A percentile compares a stretch with the other conserved stretches of the same genome.
Conservation (phyloP, 2,113 vertebrate species). For the Heloderma charlesbogerti region DNA sequence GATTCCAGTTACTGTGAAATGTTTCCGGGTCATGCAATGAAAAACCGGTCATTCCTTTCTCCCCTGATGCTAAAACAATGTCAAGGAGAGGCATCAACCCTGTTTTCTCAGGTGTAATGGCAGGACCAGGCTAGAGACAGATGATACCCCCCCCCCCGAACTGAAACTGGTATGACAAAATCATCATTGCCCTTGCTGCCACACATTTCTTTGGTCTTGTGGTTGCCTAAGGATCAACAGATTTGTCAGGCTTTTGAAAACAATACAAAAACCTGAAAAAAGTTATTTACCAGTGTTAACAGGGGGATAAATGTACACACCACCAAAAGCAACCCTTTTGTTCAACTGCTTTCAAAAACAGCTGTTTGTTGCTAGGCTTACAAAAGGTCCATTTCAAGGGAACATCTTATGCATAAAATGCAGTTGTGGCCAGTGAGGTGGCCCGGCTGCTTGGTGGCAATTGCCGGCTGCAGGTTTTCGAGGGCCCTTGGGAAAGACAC, state of each 20-base stretch:
- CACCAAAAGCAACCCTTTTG: too few species aligned
- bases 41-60: not conserved
- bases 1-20: not conserved
- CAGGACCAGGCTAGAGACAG: not conserved
- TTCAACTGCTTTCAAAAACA: too few species aligned
- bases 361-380: too few species aligned
- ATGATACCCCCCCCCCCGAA: not conserved
- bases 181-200: not conserved
- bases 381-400: too few species aligned
- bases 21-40: not conserved
- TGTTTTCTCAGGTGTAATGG: not conserved
- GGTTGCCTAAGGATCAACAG: not conserved
- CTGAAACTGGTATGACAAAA: not conserved
- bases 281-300: not conserved
- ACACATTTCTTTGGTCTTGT: not conserved
- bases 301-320: not conserved
- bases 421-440: too few species aligned
- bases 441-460: too few species aligned
- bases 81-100: not conserved
- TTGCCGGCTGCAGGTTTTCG: too few species aligned
- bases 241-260: not conserved
- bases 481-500: too few species aligned
- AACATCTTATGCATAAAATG: too few species aligned
- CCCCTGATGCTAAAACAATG: not conserved
- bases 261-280: not conserved